Evolutionary conservation across 2,797 vertebrate species (phyloP), one percentile per base, ranked within the genome.

Genomic region (Mustela erminea): DNA sequence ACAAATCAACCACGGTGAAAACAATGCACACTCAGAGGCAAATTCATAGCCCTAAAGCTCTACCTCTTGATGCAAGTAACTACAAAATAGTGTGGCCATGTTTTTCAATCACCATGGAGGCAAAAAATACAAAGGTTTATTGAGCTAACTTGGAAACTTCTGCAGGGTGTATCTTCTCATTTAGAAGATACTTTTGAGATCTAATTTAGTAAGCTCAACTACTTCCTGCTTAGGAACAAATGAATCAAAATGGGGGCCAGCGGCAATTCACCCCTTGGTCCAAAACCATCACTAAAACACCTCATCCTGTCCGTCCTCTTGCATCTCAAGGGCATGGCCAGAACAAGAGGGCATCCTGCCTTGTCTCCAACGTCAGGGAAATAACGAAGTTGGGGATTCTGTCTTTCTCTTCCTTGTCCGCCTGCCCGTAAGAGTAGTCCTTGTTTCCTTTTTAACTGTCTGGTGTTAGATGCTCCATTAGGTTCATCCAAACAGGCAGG

Each of bases 391-490:
- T 46, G 49, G 6, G 43, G 23, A 90, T 81, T 74, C 62, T 83
- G 38, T 82, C 78, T 77, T 95, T 88, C 92, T 52, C 29, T 93
- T 90, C 75, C 89, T 83, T 95, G 91, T 80, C n/a, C 9, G 23
- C 58, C 14, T 82, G 62, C 41, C 77, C 20, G 25, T 25, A 46
- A 52, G 27, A 90, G 84, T 58, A 96, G n/a, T 66, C 32, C 6
- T 92, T 94, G 46, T 89, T 95, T 93, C 46, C 29, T 94, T 97
- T 85, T 46, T 66, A 41, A 66, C n/a, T 92, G 66, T 56, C 52
- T 86, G 12, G 29, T 96, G 87, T 89, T 84, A n/a, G 32, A 56
- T 52, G 15, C 77, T 75, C 68, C 84, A 8, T 91, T 58, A 92
- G 21, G 23, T 75, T 95, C 64, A 38, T 75, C 74, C n/a, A 83